A percentile compares a stretch with the other conserved stretches of the same genome.
Evolutionary conservation across 2,797 vertebrate species (phyloP).

Genomic region (Basileuterus tristriatus): DNA sequence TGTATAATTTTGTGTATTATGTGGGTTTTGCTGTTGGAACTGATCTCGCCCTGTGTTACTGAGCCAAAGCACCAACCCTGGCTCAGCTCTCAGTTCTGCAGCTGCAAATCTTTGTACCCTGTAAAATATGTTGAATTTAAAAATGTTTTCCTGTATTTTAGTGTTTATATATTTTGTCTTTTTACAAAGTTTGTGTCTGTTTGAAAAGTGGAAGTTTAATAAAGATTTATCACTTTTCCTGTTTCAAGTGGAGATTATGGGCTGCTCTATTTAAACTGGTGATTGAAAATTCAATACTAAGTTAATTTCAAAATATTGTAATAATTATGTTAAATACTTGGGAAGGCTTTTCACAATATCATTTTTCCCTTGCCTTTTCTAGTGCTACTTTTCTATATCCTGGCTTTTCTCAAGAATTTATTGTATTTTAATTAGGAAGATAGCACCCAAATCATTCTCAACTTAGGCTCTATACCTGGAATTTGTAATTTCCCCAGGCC

Average conservation of each 20-base stretch:
- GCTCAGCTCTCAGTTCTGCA: background rate
- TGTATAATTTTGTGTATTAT: background rate
- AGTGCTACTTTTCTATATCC: background rate
- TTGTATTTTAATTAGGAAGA: background rate
- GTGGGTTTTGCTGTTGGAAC: background rate
- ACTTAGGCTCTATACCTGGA: fast-evolving
- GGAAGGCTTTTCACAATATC: background rate
- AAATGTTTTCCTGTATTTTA: background rate
- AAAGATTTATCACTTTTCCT: background rate
- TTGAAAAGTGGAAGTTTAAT: slow-evolving; percentile 21
- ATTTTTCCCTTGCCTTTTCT: background rate
- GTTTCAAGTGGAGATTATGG: background rate
- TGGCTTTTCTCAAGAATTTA: background rate
- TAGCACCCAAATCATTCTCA: background rate
- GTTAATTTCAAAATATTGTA: background rate
- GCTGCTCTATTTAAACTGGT: background rate
- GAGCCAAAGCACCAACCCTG: background rate
- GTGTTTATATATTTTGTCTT: background rate
- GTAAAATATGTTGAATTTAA: slow-evolving; percentile 26
- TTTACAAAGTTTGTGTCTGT: background rate
- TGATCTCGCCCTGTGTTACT: background rate
- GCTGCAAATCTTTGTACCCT: background rate
- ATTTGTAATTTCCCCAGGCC: background rate
- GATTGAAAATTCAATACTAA: background rate
- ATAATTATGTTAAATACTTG: background rate